Evolutionary conservation across 2,113 vertebrate species (phyloP), one percentile per base, ranked within the genome.

Genomic region (Notothenia rossii): DNA sequence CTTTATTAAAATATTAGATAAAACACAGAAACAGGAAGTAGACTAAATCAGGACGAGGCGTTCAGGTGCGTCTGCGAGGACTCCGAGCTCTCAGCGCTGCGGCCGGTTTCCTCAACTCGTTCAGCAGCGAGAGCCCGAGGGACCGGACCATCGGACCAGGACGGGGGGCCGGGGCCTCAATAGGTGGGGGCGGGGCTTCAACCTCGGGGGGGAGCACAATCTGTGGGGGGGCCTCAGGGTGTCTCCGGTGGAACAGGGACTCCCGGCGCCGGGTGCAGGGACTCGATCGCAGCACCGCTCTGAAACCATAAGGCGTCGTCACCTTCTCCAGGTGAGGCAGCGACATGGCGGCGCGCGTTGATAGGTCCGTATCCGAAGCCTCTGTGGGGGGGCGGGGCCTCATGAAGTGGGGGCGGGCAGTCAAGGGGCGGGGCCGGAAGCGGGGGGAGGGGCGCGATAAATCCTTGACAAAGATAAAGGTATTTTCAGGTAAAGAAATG

Each of bases 221-320:
- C 36, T 40, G 36, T 40, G 36, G 36, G 36, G 36, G 36, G 36
- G 36, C 36, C 36, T 7, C 36, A 40, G 36, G 36, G 5, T 40
- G 36, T 40, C 36, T 63, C 14, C 15, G 48, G 51, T 94, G 94
- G 59, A 94, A 95, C 12, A 94, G 69, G 0, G 94, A 94, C 58
- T 94, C 93, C 12, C 93, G 63, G 1, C 91, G 85, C 11, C 22
- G 79, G 0, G 89, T 91, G 60, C 67, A 78, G 0, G 94, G 94
- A 40, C 89, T 94, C 17, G 62, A 61, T 0, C 89, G 91, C 43
- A 95, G 61, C 10, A 87, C 88, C 0, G 59, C 88, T 0, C 84
- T 10, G 75, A 95, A 94, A 0, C 94, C 91, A 0, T 93, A 93
- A 0, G 94, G 86, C 0, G 93, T 92, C 14, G 85, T 88, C 56